Conservation (phyloP, 2,797 vertebrate species). For the Smutsia gigantea region DNA sequence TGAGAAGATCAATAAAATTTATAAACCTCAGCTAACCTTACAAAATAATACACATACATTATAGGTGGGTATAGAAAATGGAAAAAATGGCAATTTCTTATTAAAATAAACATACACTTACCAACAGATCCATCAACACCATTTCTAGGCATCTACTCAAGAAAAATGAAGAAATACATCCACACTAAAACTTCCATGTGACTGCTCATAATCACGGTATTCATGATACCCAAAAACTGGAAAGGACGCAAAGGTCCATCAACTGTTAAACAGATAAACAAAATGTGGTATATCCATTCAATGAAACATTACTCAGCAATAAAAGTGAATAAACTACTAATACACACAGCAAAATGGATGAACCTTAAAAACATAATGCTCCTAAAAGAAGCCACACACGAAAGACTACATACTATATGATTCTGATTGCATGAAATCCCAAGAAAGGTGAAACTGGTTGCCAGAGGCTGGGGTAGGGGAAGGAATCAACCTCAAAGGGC, state of each 20-base stretch:
- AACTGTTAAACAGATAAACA: neutral
- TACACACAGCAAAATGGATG: rapidly evolving
- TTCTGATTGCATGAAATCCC: rapidly evolving
- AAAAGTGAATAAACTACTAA: neutral
- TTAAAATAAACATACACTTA: slow-evolving; percentile 21
- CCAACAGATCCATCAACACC: neutral
- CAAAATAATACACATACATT: neutral
- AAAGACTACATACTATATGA: rapidly evolving
- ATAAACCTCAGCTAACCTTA: neutral
- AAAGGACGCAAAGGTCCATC: slow-evolving; percentile 11
- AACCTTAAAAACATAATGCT: rapidly evolving
- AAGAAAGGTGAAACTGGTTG: neutral
- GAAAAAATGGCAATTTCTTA: neutral
- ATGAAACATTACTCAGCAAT: neutral
- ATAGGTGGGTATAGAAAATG: neutral
- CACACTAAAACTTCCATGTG: neutral
- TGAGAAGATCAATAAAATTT: neutral
- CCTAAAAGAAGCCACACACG: neutral
- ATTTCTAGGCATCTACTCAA: slow-evolving; percentile 6
- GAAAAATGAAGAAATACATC: slow-evolving; percentile 32
- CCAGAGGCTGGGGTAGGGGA: neutral
- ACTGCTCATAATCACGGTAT: neutral
- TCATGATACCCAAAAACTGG: neutral
- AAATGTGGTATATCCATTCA: neutral
- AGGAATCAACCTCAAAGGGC: neutral